Evolutionary conservation across 2,797 vertebrate species (phyloP).

Genomic region (Picus viridis): DNA sequence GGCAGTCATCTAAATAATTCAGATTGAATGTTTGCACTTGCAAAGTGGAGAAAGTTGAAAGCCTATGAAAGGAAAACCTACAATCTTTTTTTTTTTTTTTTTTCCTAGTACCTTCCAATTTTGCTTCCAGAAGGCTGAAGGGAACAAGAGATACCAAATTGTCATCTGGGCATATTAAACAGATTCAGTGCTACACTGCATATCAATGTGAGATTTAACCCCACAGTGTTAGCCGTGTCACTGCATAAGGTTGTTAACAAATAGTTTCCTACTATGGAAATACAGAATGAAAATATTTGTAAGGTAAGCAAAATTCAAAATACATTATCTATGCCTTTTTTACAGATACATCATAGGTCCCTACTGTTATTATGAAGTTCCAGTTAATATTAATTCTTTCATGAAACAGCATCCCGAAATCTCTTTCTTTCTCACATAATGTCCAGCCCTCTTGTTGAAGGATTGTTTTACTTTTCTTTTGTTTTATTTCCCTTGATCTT

Average conservation of each 20-base stretch:
- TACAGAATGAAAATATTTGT: neutral
- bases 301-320: neutral
- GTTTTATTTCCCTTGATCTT: neutral
- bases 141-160: neutral
- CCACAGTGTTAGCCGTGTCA: neutral
- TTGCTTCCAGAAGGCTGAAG: neutral
- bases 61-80: neutral
- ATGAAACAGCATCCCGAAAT: neutral
- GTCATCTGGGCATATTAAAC: neutral
- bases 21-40: slow-evolving; percentile 8
- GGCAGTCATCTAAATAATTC: slow-evolving; percentile 50
- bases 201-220: neutral
- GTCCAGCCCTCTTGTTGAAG: neutral
- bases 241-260: neutral
- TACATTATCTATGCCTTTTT: neutral
- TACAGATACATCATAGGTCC: neutral
- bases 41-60: slow-evolving; percentile 15
- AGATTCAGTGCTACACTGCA: rapidly evolving
- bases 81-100: neutral
- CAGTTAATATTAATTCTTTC: neutral
- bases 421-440: neutral
- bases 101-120: neutral
- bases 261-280: neutral
- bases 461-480: neutral
- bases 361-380: neutral